These are phyloP conservation scores for Aulostomus chinensis DNA, from an alignment of 2,797 vertebrate species.

Conservation along the genomic window DNA sequence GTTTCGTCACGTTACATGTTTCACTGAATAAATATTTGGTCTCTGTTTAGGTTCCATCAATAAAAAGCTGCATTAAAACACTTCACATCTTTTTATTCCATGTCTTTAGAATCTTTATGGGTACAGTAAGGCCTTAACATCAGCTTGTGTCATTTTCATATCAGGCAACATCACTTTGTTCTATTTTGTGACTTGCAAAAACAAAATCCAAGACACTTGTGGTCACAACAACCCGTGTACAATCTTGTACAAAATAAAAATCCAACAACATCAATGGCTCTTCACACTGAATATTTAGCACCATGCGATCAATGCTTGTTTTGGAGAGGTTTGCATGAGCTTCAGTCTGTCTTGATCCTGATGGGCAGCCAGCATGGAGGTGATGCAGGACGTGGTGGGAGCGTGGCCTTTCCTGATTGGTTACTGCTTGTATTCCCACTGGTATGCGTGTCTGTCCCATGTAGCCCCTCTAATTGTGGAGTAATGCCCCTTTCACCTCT, in stretches of 20 bases:
- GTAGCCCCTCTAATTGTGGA: background rate
- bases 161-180: constrained; percentile 7
- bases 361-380: constrained; percentile 12
- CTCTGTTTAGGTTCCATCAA: constrained; percentile 22
- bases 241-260: constrained; percentile 45
- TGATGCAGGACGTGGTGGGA: no score
- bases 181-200: constrained; percentile 9
- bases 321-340: constrained; percentile 14
- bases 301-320: constrained; percentile 41
- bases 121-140: constrained; percentile 13
- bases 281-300: constrained; percentile 42
- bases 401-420: constrained; percentile 24
- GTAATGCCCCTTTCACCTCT: constrained; percentile 17
- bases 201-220: constrained; percentile 1
- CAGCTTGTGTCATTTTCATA: constrained; percentile 5
- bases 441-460: constrained; percentile 8
- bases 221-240: constrained; percentile 14
- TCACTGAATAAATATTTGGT: constrained; percentile 51
- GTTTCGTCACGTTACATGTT: constrained; percentile 16
- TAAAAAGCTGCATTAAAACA: constrained; percentile 22
- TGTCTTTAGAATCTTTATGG: background rate
- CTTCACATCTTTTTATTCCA: constrained; percentile 14
- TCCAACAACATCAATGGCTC: constrained; percentile 30
- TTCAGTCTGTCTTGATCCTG: constrained; percentile 8
- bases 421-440: background rate